phyloP scores from a whole-genome alignment of 2,888 invertebrate genomes.

The Globia sparganii region DNA sequence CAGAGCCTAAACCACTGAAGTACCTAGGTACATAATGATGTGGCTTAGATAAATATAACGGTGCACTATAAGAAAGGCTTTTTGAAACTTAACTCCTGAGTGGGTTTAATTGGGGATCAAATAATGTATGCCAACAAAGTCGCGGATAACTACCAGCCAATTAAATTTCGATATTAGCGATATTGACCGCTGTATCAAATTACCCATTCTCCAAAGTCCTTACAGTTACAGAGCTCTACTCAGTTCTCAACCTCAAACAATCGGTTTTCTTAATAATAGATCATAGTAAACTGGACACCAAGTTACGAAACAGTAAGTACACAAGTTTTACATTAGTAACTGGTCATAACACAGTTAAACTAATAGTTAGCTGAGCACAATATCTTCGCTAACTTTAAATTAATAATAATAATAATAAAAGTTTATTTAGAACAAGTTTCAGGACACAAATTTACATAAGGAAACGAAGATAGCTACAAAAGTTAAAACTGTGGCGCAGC shows the following conservation, averaged over 20 bases:
- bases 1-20: not conserved
- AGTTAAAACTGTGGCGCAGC: too few relatives aligned
- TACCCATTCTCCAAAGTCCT: slow-evolving; percentile 46
- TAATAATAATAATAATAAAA: too few relatives aligned
- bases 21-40: not conserved
- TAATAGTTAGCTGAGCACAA: slow-evolving; percentile 46
- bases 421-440: too few relatives aligned
- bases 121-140: not conserved
- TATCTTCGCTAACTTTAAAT: slow-evolving; percentile 43
- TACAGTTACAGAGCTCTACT: slow-evolving; percentile 28
- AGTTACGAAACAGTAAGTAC: slow-evolving; percentile 48
- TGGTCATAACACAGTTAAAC: slow-evolving; percentile 54
- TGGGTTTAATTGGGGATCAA: not conserved
- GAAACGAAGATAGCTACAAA: too few relatives aligned
- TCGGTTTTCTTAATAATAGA: slow-evolving; percentile 51
- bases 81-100: not conserved
- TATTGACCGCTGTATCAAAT: slow-evolving; percentile 35
- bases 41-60: not conserved
- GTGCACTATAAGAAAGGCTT: not conserved
- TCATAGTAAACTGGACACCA: slow-evolving; percentile 42
- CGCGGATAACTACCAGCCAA: slow-evolving; percentile 9
- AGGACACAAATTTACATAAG: too few relatives aligned
- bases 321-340: slow-evolving; percentile 50
- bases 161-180: slow-evolving; percentile 33
- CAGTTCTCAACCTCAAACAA: slow-evolving; percentile 52